Conservation (phyloP, 2,797 vertebrate genomes). For the Thamnophis elegans region DNA sequence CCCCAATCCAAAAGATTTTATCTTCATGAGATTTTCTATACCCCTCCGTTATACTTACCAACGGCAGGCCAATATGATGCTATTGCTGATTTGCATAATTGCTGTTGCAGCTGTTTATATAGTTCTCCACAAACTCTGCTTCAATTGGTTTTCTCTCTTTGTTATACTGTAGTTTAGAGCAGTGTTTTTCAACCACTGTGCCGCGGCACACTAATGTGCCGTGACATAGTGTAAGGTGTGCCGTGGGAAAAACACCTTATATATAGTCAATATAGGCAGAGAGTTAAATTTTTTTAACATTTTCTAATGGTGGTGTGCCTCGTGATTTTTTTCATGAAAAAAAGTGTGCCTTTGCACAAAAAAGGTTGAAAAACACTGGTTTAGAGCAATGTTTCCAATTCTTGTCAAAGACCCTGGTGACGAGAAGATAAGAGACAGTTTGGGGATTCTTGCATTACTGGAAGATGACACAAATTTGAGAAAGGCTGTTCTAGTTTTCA, state of each 20-base stretch:
- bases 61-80: not conserved
- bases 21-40: not conserved
- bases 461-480: not conserved
- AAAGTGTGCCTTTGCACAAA: no score
- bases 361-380: no score
- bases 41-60: not conserved
- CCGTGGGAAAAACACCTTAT: no score
- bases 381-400: not conserved
- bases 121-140: not conserved
- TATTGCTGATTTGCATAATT: not conserved
- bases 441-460: not conserved
- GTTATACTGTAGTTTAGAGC: not conserved
- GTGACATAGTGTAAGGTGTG: no score
- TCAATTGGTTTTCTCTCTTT: not conserved
- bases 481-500: not conserved
- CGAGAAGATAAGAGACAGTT: not conserved
- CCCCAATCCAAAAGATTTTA: not conserved
- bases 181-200: no score
- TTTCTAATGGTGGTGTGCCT: no score
- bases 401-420: not conserved
- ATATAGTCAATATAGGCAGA: no score
- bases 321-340: no score
- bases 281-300: no score
- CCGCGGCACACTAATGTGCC: no score
- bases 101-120: not conserved